Base-by-base conservation (phyloP, 2,888 invertebrate genomes). In the Blera fallax region DNA sequence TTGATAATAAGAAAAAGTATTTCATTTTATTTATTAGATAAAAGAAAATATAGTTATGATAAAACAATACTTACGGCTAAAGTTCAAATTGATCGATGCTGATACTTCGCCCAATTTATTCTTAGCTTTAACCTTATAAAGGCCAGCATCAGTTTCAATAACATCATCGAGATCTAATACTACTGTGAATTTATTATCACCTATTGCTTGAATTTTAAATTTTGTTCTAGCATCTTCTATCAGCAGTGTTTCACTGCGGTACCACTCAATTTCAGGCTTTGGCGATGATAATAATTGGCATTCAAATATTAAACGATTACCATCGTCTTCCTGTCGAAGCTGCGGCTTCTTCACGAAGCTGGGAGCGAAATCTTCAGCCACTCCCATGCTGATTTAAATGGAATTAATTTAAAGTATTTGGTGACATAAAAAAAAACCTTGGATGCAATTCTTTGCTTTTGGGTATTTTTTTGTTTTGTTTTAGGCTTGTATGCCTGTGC, bases 331-430 rank as follows among this genome's bases (percentile, higher is more conserved):
- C 93, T 99, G 98, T 89, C 98, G 95, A 90, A 99, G 95, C 93
- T 97, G 97, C 88, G 98, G 98, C 95, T 98, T 98, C 94, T 98
- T 98, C 89, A 98, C 97, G 94, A 99, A 98, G 95, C 98, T 98
- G 93, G 98, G 98, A 94, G 98, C 98, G 94, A 98, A 96, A 93
- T 98, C 98, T 93, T 98, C 98, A 89, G 92, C 91, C 90, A 92
- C 92, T 89, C 92, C 92, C 92, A 92, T 92, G 89, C 89, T 90
- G 89, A 89, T 52, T 76, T 7, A 40, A 40, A 54, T 70, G 52
- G 74, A 76, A 52, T 72, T 80, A 60, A 60, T 76, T 80, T 58
- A 70, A 70, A 52, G 58, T 56, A 69, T 62, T 34, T 8, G 73
- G 64, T 84, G 79, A 74, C 84, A 85, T 80, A 84, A 60, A 80